phyloP scores from a whole-genome alignment of 1,140 invertebrate species.

The Pseudomyrmex gracilis region DNA sequence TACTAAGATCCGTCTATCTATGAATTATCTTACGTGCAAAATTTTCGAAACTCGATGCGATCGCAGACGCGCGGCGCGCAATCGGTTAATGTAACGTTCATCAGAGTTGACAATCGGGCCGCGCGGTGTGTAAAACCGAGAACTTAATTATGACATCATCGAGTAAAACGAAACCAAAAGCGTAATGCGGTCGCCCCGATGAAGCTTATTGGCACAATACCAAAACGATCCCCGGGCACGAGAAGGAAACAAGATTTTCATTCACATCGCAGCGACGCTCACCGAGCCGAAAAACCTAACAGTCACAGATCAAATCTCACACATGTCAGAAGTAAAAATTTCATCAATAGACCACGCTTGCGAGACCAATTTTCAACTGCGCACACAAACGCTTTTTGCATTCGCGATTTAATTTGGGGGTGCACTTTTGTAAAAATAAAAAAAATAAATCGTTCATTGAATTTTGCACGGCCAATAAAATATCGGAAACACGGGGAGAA shows the following conservation, averaged over 20 bases:
- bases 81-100: slow-evolving; percentile 10
- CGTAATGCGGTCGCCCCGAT: neutral
- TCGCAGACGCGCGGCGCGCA: neutral
- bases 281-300: slow-evolving; percentile 13
- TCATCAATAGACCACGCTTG: neutral
- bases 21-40: no score
- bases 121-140: neutral
- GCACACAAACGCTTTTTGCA: neutral
- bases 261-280: slow-evolving; percentile 42
- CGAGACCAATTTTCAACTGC: neutral
- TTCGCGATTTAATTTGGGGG: neutral
- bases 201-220: slow-evolving; percentile 32
- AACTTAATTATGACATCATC: slow-evolving; percentile 18
- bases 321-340: slow-evolving; percentile 12
- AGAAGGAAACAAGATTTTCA: slow-evolving; percentile 60
- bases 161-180: slow-evolving; percentile 29
- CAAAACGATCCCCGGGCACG: slow-evolving; percentile 27
- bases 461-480: neutral
- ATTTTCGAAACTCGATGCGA: no score
- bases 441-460: slow-evolving; percentile 5
- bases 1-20: no score
- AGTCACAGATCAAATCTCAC: slow-evolving; percentile 14
- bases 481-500: neutral
- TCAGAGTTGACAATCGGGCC: neutral
- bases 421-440: neutral